Percentiles rank a stretch among this genome's conserved stretches.
phyloP scores from a whole-genome alignment of 2,888 invertebrate species.

The Hydrotaea diabolus region DNA sequence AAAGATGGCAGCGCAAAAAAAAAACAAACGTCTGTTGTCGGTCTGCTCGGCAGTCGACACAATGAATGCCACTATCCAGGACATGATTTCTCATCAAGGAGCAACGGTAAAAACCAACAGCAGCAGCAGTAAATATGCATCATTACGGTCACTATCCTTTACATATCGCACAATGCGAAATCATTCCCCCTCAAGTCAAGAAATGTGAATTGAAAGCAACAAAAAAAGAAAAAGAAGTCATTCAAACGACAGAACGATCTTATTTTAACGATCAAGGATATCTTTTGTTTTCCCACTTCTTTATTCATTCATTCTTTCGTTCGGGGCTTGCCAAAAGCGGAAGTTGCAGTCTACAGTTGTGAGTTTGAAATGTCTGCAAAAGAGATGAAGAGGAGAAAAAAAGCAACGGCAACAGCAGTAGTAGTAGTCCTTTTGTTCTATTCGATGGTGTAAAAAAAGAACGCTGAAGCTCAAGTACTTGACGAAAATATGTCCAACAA shows the following conservation, averaged over 20 bases:
- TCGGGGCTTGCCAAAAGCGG: conserved; percentile 62
- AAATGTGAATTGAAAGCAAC: conserved; percentile 26
- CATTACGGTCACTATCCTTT: conserved; percentile 60
- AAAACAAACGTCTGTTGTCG: neutral
- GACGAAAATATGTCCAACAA: neutral
- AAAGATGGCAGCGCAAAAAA: conserved; percentile 55
- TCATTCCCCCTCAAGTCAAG: conserved; percentile 63
- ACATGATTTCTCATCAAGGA: conserved; percentile 55
- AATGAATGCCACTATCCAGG: conserved; percentile 49
- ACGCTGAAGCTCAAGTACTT: conserved; percentile 51
- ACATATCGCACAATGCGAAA: conserved; percentile 21
- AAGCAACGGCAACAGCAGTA: neutral
- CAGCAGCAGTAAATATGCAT: conserved; percentile 9
- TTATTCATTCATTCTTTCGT: conserved; percentile 14
- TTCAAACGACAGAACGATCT: conserved; percentile 58
- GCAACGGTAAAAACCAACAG: conserved; percentile 56
- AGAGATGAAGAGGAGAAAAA: neutral
- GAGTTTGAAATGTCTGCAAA: conserved; percentile 21
- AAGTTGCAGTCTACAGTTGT: conserved; percentile 68
- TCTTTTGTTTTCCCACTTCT: conserved; percentile 65
- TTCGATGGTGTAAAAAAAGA: conserved; percentile 49
- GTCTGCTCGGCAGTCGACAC: conserved; percentile 23
- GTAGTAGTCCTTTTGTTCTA: conserved; percentile 39
- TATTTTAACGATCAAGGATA: conserved; percentile 69
- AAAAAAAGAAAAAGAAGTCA: conserved; percentile 61